Evolutionary conservation across 2,113 vertebrate genomes (phyloP), one percentile per base, ranked within the genome.

Genomic region (Larimichthys crocea): DNA sequence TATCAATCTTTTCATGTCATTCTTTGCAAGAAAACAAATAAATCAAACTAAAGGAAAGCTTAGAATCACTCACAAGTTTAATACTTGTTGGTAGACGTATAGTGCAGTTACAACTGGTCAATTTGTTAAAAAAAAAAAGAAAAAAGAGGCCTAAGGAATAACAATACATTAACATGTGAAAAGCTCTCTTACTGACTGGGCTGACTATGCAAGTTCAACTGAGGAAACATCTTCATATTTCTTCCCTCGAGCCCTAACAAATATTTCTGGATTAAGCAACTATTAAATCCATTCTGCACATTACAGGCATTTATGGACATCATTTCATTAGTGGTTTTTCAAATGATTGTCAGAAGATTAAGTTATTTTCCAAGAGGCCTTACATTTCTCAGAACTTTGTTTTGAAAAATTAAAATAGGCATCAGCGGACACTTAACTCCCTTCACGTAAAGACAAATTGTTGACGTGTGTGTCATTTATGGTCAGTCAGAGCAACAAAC

Each of bases 121-220:
- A 85, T 79, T 86, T 89, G 78, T 91, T 70, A 91, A 85, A 63
- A 31, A 31, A 31, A 80, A 26, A 26, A 26, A 26, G 2, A 2
- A 29, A 79, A 78, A 57, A 67, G 62, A 79, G 63, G 64, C 46
- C 16, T 24, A 2, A 15, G 57, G 55, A 52, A 61, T 79, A 68
- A 76, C 76, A 79, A 76, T 82, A 53, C 64, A 92, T 92, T 82
- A 89, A 60, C 88, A 92, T 89, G 56, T 84, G 80, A 89, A 90
- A 83, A 73, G 50, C 55, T 69, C 5, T 3, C 40, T 76, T 16
- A 31, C 19, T 46, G 42, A 64, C 42, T 77, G 59, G 14, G 52
- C 44, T 22, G 44, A 16, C 65, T 10, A 42, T 5, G 50, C 42
- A 73, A 52, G 46, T 63, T 82, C 52, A 79, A n/a, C 71, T 15